A percentile compares a stretch with the other conserved stretches of the same genome.
These are phyloP conservation scores for Urocolius indicus DNA, from an alignment of 2,113 vertebrate species.

Conservation along the genomic window DNA sequence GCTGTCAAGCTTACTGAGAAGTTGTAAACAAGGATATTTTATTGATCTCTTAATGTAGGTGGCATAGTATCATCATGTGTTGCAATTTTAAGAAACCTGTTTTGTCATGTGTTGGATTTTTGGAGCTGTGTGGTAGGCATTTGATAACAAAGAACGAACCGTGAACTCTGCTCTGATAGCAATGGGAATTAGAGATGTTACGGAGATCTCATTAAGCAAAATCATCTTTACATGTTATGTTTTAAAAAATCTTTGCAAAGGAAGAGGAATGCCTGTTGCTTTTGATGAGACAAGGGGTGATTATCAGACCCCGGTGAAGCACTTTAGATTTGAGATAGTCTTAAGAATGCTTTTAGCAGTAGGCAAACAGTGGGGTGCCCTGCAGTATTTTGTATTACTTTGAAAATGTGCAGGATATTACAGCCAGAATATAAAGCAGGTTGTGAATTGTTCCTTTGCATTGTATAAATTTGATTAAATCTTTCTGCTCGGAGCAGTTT, in stretches of 20 bases:
- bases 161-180: background rate
- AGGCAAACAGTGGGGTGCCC: constrained; percentile 12
- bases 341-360: constrained; percentile 8
- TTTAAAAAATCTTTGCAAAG: background rate
- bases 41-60: background rate
- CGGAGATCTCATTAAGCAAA: constrained; percentile 3
- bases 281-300: constrained; percentile 22
- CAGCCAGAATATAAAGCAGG: background rate
- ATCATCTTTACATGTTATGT: background rate
- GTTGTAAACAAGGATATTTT: background rate
- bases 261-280: constrained; percentile 5
- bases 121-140: background rate
- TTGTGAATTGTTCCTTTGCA: background rate
- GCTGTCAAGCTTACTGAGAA: background rate
- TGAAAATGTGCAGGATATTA: background rate
- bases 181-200: background rate
- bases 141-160: background rate
- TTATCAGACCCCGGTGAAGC: background rate
- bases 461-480: constrained; percentile 39
- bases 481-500: background rate
- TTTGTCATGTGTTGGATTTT: background rate
- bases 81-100: background rate
- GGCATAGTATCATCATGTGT: background rate
- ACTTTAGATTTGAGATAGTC: background rate
- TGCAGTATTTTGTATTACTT: background rate